Evolutionary conservation across 2,797 vertebrate genomes (phyloP), one percentile per base, ranked within the genome.

Genomic region (Anableps anableps): DNA sequence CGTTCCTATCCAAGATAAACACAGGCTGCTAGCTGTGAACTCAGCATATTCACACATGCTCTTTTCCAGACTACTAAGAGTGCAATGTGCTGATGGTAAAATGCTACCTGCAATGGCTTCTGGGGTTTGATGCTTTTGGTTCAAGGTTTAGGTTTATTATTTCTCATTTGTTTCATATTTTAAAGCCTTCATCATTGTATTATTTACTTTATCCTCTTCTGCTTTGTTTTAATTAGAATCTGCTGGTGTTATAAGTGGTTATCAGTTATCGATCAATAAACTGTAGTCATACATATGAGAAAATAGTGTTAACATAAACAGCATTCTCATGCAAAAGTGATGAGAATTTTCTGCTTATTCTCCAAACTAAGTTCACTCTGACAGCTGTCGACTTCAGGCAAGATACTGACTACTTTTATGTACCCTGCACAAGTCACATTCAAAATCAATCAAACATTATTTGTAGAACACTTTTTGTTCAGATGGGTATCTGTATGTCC

Each of bases 1-100:
- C 74, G 51, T 83, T 78, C 53, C 68, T 77, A 81, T 83, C 72
- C 78, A 80, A 85, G 74, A 89, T 85, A 88, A 92, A 92, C 90
- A 88, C 88, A 88, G 89, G 70, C 86, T 83, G 88, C 85, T 83
- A 29, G 48, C 80, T 79, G 82, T 74, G 78, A 82, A 78, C 85
- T 74, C 77, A 62, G 45, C 74, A 83, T 74, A n/a, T 48, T 85
- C 45, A 64, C 71, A 84, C 62, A 51, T 66, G 43, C 72, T 71
- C 73, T 82, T 80, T 89, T 23, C 79, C 68, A 53, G 76, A 31
- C 62, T n/a, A 17, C 74, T 68, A 79, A 45, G 16, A 0, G 29
- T 13, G 72, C 26, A 45, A 58, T 9, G 36, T 34, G 38, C 3
- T 47, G 14, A 62, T 26, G 4, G 16, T 3, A 47, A 16, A 48